Conservation (phyloP, 2,797 vertebrate genomes). For the Varecia variegata region DNA sequence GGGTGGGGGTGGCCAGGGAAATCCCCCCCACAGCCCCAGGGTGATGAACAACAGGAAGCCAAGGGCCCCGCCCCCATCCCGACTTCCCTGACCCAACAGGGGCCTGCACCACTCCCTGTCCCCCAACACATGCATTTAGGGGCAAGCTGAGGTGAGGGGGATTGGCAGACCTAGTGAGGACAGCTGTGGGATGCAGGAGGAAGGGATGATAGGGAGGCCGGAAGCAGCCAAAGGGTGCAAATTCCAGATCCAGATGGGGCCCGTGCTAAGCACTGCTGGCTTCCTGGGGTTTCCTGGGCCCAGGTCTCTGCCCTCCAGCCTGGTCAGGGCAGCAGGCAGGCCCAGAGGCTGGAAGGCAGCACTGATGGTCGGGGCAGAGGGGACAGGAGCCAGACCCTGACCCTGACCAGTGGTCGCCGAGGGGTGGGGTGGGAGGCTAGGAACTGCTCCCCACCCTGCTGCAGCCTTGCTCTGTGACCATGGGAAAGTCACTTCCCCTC, state of each 20-base stretch:
- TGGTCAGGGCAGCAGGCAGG: not conserved
- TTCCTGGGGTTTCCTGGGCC: not conserved
- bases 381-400: not conserved
- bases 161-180: not conserved
- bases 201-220: not conserved
- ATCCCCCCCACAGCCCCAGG: constrained; percentile 78
- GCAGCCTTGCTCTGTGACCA: constrained; percentile 32
- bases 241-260: not conserved
- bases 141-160: not conserved
- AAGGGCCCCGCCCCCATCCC: constrained; percentile 73
- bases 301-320: not conserved
- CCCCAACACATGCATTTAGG: not conserved
- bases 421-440: not conserved
- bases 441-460: not conserved
- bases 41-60: constrained; percentile 75
- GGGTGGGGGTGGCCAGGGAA: constrained; percentile 79
- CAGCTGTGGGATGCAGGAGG: not conserved
- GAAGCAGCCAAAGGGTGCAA: not conserved
- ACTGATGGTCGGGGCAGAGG: not conserved
- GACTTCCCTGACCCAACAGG: constrained; percentile 67
- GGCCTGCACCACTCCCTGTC: constrained; percentile 22
- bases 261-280: not conserved
- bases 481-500: constrained; percentile 46
- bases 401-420: not conserved
- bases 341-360: not conserved